phyloP scores from a whole-genome alignment of 2,888 invertebrate genomes.

The Cephus pulcher region DNA sequence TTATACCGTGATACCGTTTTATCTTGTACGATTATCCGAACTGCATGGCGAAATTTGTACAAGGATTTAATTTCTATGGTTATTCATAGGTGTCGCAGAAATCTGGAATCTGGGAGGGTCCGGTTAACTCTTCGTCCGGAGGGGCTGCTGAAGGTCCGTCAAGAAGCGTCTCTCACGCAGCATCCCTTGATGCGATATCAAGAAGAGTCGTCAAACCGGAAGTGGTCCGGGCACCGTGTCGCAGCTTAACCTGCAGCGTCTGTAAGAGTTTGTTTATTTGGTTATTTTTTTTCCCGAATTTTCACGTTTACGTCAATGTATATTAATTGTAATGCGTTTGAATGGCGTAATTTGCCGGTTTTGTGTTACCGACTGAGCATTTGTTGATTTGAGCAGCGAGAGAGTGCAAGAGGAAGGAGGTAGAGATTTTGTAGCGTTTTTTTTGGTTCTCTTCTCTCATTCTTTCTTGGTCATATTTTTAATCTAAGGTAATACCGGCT shows the following conservation, averaged over 20 bases:
- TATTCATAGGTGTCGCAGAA: slow-evolving; percentile 60
- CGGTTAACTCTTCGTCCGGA: slow-evolving; percentile 51
- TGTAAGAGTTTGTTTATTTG: slow-evolving; percentile 66
- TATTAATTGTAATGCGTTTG: not conserved
- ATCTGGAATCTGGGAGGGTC: slow-evolving; percentile 62
- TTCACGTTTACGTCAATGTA: not conserved
- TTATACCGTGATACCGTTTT: not conserved
- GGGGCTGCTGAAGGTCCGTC: slow-evolving; percentile 59
- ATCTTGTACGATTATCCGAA: not conserved
- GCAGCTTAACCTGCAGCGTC: slow-evolving; percentile 71
- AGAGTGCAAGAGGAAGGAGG: not conserved
- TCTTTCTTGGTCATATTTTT: not conserved
- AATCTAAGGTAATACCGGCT: not conserved
- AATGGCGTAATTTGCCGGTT: not conserved
- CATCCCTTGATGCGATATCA: slow-evolving; percentile 73
- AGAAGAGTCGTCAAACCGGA: slow-evolving; percentile 62
- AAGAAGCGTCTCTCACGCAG: slow-evolving; percentile 69
- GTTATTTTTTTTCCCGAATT: not conserved
- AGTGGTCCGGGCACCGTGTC: slow-evolving; percentile 60
- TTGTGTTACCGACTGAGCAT: not conserved
- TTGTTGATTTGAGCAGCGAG: slow-evolving; percentile 16
- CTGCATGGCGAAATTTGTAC: not conserved
- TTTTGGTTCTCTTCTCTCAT: slow-evolving; percentile 13
- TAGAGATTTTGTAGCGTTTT: slow-evolving; percentile 17
- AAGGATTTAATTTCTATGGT: not conserved